Percentiles rank a stretch among this genome's conserved stretches.
Evolutionary conservation across 2,888 invertebrate genomes (phyloP).

Genomic region (Diaphora mendica): DNA sequence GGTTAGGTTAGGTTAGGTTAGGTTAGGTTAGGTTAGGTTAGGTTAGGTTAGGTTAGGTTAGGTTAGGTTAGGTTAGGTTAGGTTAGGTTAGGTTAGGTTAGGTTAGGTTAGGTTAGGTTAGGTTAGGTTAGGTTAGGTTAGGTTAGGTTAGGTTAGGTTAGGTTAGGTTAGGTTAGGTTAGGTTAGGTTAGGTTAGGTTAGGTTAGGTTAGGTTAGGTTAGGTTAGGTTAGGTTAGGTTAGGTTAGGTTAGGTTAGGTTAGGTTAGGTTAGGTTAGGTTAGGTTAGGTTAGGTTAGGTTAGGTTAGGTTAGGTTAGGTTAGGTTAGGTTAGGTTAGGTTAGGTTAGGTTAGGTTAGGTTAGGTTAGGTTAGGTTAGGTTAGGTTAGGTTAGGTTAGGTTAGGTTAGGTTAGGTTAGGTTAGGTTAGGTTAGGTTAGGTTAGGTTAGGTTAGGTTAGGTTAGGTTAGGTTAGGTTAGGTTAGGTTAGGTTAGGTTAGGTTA

Average conservation of each 20-base stretch:
- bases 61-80: conserved; percentile 25
- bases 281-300: conserved; percentile 23
- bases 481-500: no score
- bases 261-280: conserved; percentile 24
- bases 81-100: conserved; percentile 22
- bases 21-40: conserved; percentile 23
- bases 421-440: no score
- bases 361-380: no score
- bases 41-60: conserved; percentile 25
- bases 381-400: no score
- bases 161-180: conserved; percentile 24
- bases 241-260: conserved; percentile 24
- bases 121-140: conserved; percentile 21
- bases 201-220: conserved; percentile 23
- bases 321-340: conserved; percentile 23
- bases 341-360: conserved; percentile 1
- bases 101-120: conserved; percentile 18
- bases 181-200: conserved; percentile 24
- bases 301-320: conserved; percentile 24
- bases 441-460: no score
- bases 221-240: conserved; percentile 24
- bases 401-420: no score
- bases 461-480: no score
- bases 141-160: conserved; percentile 24
- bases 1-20: conserved; percentile 24